Conservation (phyloP, 2,888 invertebrate species). For the Orchesellides sinensis region DNA sequence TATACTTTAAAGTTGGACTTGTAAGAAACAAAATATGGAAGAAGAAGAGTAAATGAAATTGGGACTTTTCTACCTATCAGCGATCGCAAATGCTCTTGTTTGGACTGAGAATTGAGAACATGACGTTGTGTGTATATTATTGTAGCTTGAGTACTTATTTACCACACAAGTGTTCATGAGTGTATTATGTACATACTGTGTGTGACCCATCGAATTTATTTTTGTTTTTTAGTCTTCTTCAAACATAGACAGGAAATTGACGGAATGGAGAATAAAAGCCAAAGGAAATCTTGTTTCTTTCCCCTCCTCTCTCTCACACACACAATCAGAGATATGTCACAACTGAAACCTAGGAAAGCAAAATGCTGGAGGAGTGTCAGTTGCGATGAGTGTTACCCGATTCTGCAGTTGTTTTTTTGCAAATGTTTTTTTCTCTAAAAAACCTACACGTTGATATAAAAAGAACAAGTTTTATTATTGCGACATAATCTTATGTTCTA, state of each 20-base stretch:
- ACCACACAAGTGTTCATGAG: background rate
- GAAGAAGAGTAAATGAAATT: too few species aligned
- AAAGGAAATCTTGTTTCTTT: conserved; percentile 19
- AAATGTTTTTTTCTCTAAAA: background rate
- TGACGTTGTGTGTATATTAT: background rate
- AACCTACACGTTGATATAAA: background rate
- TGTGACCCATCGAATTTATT: background rate
- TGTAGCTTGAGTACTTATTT: background rate
- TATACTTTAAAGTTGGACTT: background rate
- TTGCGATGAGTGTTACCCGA: background rate
- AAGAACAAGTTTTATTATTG: background rate
- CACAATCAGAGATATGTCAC: background rate
- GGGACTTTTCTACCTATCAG: too few species aligned
- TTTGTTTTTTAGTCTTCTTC: conserved; percentile 15
- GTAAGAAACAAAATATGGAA: background rate
- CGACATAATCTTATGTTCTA: conserved; percentile 16
- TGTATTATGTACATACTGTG: background rate
- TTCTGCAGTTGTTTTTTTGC: background rate
- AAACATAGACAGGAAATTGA: conserved; percentile 56
- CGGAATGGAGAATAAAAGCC: conserved; percentile 42
- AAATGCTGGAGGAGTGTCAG: conserved; percentile 7
- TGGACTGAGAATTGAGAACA: conserved; percentile 3
- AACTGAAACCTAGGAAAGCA: conserved; percentile 4
- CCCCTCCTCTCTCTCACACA: conserved; percentile 6
- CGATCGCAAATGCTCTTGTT: background rate